Base-by-base conservation (phyloP, 2,797 vertebrate genomes). In the Amblyopsis hoosieri region DNA sequence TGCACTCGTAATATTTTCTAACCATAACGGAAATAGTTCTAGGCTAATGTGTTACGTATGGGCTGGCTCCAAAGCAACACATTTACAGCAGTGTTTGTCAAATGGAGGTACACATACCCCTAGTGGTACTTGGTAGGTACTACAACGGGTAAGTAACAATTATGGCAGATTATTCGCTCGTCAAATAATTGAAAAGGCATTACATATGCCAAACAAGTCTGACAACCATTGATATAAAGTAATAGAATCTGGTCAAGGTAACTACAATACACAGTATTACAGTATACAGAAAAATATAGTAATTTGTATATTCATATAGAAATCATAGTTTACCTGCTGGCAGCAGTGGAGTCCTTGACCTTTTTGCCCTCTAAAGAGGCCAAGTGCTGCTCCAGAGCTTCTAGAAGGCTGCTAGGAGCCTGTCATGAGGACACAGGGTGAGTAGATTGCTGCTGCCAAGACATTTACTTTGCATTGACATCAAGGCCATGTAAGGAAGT, bases 281-380 rank as follows among this genome's bases (percentile, higher is more conserved):
- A 47, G 13, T 10, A 10, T 47, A 13, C 45, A 10, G 45, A 13
- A 47, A 47, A 47, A 13, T 29, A 29, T 29, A 29, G 23, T 29
- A 29, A 29, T 4, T 29, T 29, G 45, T 10, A 47, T 47, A 10
- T 3, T 4, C 15, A 57, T 57, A 67, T 65, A 60, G 59, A 58
- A 29, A n/a, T 23, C n/a, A 33, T 33, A 56, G 45, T 62, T 45
- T 88, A 97, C 98, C 98, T 97, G 97, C 96, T 99, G 83, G 97
- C 96, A 81, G 96, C 97, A 48, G 98, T 99, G 60, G 97, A 99
- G 86, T 99, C 98, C 93, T 99, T 99, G 69, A 99, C 98, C 91
- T 99, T 99, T 88, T 99, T 99, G 83, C 98, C 98, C 91, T 99
- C 98, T 86, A 99, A 93, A 79, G 98, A 99, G 85, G 95, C 98